phyloP scores from a whole-genome alignment of 2,797 vertebrate species.

The Alca torda region DNA sequence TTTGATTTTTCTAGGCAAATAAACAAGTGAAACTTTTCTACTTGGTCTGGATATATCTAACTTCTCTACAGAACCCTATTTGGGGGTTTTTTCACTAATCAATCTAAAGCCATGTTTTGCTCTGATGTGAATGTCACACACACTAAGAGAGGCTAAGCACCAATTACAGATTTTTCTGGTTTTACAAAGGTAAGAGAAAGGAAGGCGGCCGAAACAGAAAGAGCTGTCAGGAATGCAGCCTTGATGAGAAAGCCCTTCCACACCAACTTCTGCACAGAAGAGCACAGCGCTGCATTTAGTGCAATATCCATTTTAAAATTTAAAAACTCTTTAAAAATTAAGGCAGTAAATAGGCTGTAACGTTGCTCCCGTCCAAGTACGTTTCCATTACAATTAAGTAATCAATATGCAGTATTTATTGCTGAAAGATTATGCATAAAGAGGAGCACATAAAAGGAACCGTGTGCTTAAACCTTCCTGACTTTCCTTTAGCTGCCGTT shows the following conservation, averaged over 20 bases:
- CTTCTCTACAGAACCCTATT: background rate
- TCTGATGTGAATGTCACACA: conserved; percentile 24
- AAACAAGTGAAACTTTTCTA: conserved; percentile 20
- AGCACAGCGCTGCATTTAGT: conserved; percentile 12
- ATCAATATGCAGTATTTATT: conserved; percentile 76
- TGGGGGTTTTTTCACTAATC: background rate
- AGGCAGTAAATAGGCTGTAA: conserved; percentile 66
- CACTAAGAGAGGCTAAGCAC: conserved; percentile 17
- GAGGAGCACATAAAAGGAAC: conserved; percentile 20
- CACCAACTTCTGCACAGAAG: conserved; percentile 6
- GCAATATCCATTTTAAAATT: conserved; percentile 68
- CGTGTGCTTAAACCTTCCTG: background rate
- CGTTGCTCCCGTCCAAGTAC: conserved; percentile 32
- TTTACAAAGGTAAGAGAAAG: conserved; percentile 6
- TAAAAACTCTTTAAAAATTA: conserved; percentile 76
- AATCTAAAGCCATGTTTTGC: background rate
- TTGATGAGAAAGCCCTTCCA: conserved; percentile 23
- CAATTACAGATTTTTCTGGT: conserved; percentile 40
- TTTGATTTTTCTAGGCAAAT: background rate
- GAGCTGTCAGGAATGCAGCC: conserved; percentile 14
- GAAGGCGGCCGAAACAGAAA: conserved; percentile 41
- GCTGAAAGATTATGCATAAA: conserved; percentile 38
- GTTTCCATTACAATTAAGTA: conserved; percentile 75
- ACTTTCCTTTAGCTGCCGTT: conserved; percentile 32
- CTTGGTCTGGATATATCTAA: conserved; percentile 17